Evolutionary conservation across 1,140 invertebrate genomes (phyloP), one percentile per base, ranked within the genome.

Genomic region (Cherax quadricarinatus): DNA sequence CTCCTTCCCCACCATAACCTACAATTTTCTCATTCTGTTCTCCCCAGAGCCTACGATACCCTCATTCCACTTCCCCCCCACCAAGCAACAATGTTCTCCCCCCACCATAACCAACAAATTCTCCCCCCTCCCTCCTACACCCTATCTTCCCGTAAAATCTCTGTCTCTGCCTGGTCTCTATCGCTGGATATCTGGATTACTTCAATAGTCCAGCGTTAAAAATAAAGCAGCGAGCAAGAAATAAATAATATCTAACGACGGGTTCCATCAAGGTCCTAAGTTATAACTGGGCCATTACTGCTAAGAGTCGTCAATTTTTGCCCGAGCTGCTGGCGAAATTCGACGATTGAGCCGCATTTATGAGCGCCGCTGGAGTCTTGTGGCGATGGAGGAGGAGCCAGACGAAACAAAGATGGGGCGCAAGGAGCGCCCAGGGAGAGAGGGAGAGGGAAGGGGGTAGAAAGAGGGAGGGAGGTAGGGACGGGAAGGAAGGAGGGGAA

Each of bases 291-390:
- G 88, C 88, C 88, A 90, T 90, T 84, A 90, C 88, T 84, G 88
- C 82, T 75, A 84, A 84, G 81, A 90, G 62, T 90, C 88, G 88
- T 90, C 80, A 90, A 90, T 90, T 90, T 90, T 90, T 84, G 88
- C 86, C 88, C 80, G n/a, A 14, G 79, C n/a, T 83, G 41, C 88
- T 73, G 88, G 60, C 60, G 30, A 83, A 84, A 84, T 41, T 57
- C 88, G 79, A 89, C 78, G 88, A 82, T 70, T 60, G 88, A 73
- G 81, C 88, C 78, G 81, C 88, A 84, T 73, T 90, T 90, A 90
- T 78, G 88, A 73, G 48, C 66, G 81, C 48, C 66, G 60, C 81
- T 18, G 88, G 57, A 78, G 81, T 41, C 88, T 60, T n/a, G 51
- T 16, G n/a, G n/a, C 41, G 81, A 30, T 41, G 78, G 62, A 12